Evolutionary conservation across 2,888 invertebrate genomes (phyloP).

Genomic region (Caenorhabditis zanzibari): DNA sequence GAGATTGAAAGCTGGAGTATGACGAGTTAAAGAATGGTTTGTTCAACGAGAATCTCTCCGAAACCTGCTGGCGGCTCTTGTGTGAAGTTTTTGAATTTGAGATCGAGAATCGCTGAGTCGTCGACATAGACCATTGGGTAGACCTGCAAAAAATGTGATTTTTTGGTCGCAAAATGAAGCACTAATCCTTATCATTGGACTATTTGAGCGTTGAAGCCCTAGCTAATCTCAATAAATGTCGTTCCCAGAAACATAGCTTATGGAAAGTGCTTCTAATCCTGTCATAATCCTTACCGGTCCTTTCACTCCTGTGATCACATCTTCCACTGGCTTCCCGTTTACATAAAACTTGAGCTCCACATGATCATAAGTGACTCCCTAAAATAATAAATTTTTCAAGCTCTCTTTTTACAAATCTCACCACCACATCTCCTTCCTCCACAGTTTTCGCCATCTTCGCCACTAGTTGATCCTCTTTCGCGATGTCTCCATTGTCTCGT

Average conservation of each 20-base stretch:
- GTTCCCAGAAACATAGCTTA: too few species aligned
- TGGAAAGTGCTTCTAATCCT: too few species aligned
- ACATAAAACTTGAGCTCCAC: conserved; percentile 95
- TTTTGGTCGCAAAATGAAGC: not conserved
- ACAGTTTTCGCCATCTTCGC: conserved; percentile 88
- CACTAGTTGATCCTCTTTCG: conserved; percentile 91
- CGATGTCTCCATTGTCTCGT: conserved; percentile 92
- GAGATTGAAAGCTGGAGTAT: not conserved
- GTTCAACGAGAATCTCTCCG: conserved; percentile 97
- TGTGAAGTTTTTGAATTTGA: conserved; percentile 93
- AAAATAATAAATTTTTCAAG: conserved; percentile 39
- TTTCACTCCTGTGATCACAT: conserved; percentile 91
- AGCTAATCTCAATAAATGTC: conserved; percentile 6
- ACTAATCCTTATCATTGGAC: not conserved
- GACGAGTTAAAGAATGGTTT: conserved; percentile 90
- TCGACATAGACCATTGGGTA: conserved; percentile 89
- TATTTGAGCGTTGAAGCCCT: not conserved
- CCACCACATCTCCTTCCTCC: conserved; percentile 94
- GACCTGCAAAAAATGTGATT: conserved; percentile 68
- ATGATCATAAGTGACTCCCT: conserved; percentile 96
- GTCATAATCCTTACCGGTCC: conserved; percentile 87
- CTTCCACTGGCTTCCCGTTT: conserved; percentile 92
- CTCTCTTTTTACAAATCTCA: conserved; percentile 83
- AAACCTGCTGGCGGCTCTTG: conserved; percentile 89
- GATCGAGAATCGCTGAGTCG: conserved; percentile 97